Conservation (phyloP, 2,113 vertebrate genomes). For the Syrmaticus mikado region DNA sequence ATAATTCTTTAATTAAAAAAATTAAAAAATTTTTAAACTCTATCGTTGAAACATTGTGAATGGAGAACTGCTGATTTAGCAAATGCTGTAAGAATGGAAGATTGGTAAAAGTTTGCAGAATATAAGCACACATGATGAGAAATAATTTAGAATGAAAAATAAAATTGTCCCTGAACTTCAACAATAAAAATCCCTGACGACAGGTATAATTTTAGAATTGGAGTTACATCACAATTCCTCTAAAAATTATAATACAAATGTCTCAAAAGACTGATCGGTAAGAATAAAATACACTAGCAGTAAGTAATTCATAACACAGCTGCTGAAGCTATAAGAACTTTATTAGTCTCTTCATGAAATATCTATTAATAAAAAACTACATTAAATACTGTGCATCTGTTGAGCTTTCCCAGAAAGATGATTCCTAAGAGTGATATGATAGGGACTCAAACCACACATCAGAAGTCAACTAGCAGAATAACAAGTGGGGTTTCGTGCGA, state of each 20-base stretch:
- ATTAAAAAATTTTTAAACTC: not conserved
- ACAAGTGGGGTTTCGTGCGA: conserved; percentile 2
- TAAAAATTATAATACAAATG: not conserved
- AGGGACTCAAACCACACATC: not conserved
- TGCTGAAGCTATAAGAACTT: not conserved
- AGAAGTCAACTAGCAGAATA: conserved; percentile 2
- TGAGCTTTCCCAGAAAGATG: not conserved
- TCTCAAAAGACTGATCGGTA: not conserved
- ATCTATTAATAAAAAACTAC: not conserved
- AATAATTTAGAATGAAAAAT: conserved; percentile 1
- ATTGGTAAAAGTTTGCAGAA: not conserved
- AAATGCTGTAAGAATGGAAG: not conserved
- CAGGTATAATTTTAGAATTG: not conserved
- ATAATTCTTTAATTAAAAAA: not conserved
- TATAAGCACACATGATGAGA: not conserved
- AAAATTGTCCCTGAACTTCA: not conserved
- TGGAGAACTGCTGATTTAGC: not conserved
- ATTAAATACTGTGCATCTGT: not conserved
- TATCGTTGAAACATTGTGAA: not conserved
- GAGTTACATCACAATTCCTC: not conserved
- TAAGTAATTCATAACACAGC: not conserved
- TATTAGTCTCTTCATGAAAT: not conserved
- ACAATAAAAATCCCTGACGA: not conserved
- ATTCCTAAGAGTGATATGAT: not conserved
- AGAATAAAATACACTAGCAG: not conserved